Conservation (phyloP, 2,888 invertebrate genomes). For the Melipona beecheii region DNA sequence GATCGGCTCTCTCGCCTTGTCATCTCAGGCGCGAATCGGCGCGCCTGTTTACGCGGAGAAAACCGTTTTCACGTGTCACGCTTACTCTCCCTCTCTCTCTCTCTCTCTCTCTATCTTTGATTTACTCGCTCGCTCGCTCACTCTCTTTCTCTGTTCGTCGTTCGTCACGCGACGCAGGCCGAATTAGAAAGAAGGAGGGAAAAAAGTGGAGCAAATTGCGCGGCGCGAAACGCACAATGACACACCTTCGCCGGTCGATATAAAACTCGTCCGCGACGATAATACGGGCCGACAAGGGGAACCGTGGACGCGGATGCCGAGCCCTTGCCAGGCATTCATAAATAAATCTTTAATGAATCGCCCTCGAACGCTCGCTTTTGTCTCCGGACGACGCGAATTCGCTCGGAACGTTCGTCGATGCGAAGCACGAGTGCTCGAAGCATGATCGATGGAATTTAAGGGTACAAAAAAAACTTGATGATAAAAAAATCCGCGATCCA, state of each 20-base stretch:
- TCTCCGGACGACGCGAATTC: background rate
- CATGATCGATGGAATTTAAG: too few species aligned
- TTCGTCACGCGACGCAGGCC: background rate
- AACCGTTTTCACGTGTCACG: constrained; percentile 48
- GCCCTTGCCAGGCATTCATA: constrained; percentile 80
- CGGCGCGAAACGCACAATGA: constrained; percentile 73
- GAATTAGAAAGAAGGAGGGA: constrained; percentile 42
- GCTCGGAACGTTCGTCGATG: background rate
- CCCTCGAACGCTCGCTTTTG: constrained; percentile 64
- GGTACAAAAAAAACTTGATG: too few species aligned
- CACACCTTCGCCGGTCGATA: constrained; percentile 74
- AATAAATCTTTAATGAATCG: constrained; percentile 80
- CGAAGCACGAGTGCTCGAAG: background rate
- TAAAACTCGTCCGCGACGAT: constrained; percentile 62
- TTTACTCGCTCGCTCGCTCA: too few species aligned
- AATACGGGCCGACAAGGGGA: constrained; percentile 58
- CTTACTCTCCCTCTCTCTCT: background rate
- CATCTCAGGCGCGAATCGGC: constrained; percentile 58
- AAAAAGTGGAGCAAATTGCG: constrained; percentile 78
- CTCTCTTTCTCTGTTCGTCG: background rate
- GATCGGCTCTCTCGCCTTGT: constrained; percentile 60
- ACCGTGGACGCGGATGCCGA: constrained; percentile 72
- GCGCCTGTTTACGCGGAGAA: constrained; percentile 65
- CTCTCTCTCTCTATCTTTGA: background rate
- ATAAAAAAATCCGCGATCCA: too few species aligned